Conservation (phyloP, 2,888 invertebrate genomes). For the Petrolisthes cinctipes region DNA sequence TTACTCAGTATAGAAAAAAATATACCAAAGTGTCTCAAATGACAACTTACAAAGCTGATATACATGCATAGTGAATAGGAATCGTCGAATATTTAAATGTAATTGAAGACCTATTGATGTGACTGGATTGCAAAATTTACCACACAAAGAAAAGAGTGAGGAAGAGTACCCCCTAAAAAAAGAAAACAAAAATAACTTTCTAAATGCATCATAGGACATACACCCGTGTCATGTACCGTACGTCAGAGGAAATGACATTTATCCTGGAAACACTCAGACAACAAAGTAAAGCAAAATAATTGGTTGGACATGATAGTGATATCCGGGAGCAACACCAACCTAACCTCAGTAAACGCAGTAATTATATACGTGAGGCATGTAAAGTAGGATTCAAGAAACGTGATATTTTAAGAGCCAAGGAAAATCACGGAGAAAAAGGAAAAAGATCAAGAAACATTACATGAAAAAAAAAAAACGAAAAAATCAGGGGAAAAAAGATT, state of each 20-base stretch:
- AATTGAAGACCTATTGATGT: not conserved
- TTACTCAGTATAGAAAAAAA: too few relatives aligned
- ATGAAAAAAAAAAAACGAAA: not conserved
- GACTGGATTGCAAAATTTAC: not conserved
- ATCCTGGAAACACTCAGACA: not conserved
- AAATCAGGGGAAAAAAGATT: not conserved
- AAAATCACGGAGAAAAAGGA: not conserved
- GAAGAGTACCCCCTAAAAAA: too few relatives aligned
- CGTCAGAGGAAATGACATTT: not conserved
- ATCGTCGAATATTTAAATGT: not conserved
- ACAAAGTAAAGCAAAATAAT: not conserved
- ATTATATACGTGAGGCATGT: too few relatives aligned
- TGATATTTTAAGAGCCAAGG: not conserved
- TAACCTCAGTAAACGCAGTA: not conserved
- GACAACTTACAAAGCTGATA: too few relatives aligned
- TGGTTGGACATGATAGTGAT: too few relatives aligned
- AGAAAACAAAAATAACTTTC: too few relatives aligned
- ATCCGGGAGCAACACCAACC: not conserved
- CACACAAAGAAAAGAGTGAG: not conserved
- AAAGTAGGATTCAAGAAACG: not conserved
- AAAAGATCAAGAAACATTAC: not conserved
- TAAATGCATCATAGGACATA: too few relatives aligned
- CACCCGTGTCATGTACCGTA: not conserved
- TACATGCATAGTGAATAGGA: too few relatives aligned
- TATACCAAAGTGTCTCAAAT: too few relatives aligned